phyloP scores from a whole-genome alignment of 2,797 vertebrate genomes.

The Thunnus albacares region DNA sequence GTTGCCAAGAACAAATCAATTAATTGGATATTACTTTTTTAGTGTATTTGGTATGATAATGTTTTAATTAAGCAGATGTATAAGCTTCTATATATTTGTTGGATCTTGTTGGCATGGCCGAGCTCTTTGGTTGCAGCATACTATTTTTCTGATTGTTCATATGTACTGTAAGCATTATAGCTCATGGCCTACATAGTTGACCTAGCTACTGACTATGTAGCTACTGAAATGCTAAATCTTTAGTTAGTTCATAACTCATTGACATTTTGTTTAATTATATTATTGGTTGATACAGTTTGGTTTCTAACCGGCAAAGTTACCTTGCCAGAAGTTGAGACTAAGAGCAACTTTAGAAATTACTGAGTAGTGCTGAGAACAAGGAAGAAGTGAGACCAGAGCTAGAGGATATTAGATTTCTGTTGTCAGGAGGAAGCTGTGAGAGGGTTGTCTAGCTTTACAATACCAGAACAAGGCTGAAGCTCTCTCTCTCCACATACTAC shows the following conservation, averaged over 20 bases:
- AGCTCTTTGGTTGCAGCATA: background rate
- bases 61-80: conserved; percentile 21
- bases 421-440: too few species aligned
- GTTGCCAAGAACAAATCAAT: conserved; percentile 45
- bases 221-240: too few species aligned
- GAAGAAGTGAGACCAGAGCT: background rate
- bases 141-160: background rate
- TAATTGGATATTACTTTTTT: conserved; percentile 18
- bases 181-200: background rate
- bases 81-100: background rate
- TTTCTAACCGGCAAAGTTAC: background rate
- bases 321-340: background rate
- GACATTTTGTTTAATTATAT: background rate
- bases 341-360: background rate
- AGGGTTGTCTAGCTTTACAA: too few species aligned
- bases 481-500: background rate
- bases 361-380: background rate
- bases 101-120: background rate
- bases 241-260: background rate
- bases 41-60: conserved; percentile 20
- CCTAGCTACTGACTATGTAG: background rate
- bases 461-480: too few species aligned
- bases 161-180: background rate
- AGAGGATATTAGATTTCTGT: background rate
- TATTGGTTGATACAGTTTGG: background rate